Percentiles rank a stretch among this genome's conserved stretches.
These are phyloP conservation scores for Drosophila trapezifrons DNA, from an alignment of 1,140 invertebrate species.

Conservation along the genomic window DNA sequence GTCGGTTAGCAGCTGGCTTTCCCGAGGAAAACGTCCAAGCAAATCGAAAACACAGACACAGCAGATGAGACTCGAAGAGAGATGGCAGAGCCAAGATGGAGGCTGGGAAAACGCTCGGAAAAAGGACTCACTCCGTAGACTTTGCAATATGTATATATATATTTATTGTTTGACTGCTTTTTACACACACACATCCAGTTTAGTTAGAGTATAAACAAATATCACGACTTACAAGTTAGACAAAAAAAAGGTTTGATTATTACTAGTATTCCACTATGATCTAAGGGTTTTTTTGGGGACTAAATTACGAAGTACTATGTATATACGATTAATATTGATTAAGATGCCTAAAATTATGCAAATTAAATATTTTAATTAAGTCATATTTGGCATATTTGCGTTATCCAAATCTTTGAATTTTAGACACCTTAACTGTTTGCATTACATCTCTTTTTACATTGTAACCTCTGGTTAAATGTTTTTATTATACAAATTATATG, in stretches of 20 bases:
- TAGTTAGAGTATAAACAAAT: constrained; percentile 56
- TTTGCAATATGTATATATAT: constrained; percentile 6
- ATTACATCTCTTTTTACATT: neutral
- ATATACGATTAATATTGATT: neutral
- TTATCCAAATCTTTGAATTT: neutral
- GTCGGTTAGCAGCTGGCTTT: constrained; percentile 60
- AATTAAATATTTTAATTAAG: neutral
- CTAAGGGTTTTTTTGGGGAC: neutral
- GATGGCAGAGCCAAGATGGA: neutral
- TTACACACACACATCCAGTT: constrained; percentile 10
- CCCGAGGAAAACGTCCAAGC: constrained; percentile 42
- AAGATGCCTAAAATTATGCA: neutral
- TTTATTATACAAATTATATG: neutral
- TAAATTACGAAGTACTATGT: neutral
- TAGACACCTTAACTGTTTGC: neutral
- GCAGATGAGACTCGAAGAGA: constrained; percentile 52
- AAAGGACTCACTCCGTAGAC: neutral
- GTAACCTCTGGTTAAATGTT: constrained; percentile 3
- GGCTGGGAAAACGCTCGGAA: neutral
- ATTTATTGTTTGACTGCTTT: constrained; percentile 33
- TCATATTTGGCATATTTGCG: neutral
- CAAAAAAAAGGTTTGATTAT: constrained; percentile 37
- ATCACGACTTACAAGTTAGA: constrained; percentile 66
- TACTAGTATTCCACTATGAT: constrained; percentile 5
- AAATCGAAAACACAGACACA: constrained; percentile 61